Conservation (phyloP, 2,888 invertebrate genomes). For the Volucella inflata region DNA sequence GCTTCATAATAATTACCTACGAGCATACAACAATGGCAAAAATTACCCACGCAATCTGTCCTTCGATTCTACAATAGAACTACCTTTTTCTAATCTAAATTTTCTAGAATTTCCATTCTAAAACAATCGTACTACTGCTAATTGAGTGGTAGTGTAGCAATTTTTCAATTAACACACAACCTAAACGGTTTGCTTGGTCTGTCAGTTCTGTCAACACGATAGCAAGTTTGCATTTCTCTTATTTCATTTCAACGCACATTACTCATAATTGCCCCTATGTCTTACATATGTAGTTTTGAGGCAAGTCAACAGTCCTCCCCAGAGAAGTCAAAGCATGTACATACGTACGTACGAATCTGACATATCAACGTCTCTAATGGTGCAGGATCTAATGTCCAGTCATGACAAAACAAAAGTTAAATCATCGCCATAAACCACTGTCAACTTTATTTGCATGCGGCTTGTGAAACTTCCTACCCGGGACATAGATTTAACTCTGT, state of each 20-base stretch:
- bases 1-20: too few relatives aligned
- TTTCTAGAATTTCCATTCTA: too few relatives aligned
- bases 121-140: not conserved
- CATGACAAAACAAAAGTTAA: slow-evolving; percentile 58
- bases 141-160: slow-evolving; percentile 48
- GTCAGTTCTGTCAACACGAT: slow-evolving; percentile 59
- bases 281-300: slow-evolving; percentile 43
- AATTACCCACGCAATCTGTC: too few relatives aligned
- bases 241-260: slow-evolving; percentile 68
- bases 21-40: too few relatives aligned
- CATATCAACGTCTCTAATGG: slow-evolving; percentile 60
- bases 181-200: slow-evolving; percentile 26
- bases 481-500: slow-evolving; percentile 37
- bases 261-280: slow-evolving; percentile 58
- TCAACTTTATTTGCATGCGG: slow-evolving; percentile 71
- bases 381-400: slow-evolving; percentile 54
- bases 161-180: slow-evolving; percentile 51
- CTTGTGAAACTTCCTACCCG: slow-evolving; percentile 61
- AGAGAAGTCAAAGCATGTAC: not conserved
- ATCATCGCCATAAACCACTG: slow-evolving; percentile 73
- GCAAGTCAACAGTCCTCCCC: slow-evolving; percentile 1
- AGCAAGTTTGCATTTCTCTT: slow-evolving; percentile 50
- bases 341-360: not conserved
- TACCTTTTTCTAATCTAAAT: too few relatives aligned
- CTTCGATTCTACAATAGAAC: too few relatives aligned